phyloP scores from a whole-genome alignment of 2,888 invertebrate species.

The Brenthis ino region DNA sequence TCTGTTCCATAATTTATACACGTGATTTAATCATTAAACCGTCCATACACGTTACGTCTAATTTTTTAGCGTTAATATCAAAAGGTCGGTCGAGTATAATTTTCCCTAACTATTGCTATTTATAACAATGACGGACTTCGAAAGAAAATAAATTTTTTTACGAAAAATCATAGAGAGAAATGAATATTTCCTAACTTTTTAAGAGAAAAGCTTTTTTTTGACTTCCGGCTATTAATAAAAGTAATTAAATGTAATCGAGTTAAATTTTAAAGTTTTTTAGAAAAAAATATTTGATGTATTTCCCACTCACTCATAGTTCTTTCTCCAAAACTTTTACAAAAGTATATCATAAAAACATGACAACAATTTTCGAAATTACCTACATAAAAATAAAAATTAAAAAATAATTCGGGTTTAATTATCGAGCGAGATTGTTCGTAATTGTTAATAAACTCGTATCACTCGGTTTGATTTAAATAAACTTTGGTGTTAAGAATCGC shows the following conservation, averaged over 20 bases:
- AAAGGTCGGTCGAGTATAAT: constrained; percentile 9
- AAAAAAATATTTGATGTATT: too few relatives aligned
- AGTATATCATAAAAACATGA: too few relatives aligned
- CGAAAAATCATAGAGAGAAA: background rate
- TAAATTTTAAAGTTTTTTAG: background rate
- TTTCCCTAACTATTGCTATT: constrained; percentile 12
- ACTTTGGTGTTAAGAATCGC: too few relatives aligned
- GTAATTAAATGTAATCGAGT: background rate
- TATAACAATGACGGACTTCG: constrained; percentile 12
- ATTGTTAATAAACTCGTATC: too few relatives aligned
- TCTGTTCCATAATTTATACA: background rate
- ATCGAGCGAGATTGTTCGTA: too few relatives aligned
- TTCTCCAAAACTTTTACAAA: too few relatives aligned
- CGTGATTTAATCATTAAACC: constrained; percentile 5
- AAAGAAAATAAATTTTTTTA: background rate
- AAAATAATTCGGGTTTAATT: too few relatives aligned
- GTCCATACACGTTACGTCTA: background rate
- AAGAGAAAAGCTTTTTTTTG: background rate
- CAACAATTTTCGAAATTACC: too few relatives aligned
- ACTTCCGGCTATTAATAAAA: too few relatives aligned
- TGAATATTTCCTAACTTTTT: background rate
- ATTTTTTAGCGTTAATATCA: constrained; percentile 14
- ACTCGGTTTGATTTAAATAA: too few relatives aligned
- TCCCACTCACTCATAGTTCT: too few relatives aligned
- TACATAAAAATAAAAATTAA: too few relatives aligned